Evolutionary conservation across 2,113 vertebrate species (phyloP), one percentile per base, ranked within the genome.

Genomic region (Sitta europaea): DNA sequence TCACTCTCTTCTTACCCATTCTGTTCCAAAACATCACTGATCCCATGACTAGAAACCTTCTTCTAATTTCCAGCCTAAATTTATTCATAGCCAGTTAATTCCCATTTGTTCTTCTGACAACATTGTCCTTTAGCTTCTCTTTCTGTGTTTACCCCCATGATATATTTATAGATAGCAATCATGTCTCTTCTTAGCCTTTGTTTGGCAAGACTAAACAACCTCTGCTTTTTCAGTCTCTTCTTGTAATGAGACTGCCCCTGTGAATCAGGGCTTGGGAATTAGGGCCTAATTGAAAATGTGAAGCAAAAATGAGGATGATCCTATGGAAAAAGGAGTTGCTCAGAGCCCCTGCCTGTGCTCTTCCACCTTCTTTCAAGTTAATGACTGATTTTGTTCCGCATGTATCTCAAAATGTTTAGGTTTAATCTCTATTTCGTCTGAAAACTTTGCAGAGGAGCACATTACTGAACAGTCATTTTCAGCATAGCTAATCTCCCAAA

Each of bases 71-170:
- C 28, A 82, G 14, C 9, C 70, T 76, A 68, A 88, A 83, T 83
- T 79, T 73, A 95, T 92, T 86, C 86, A 88, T 35, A 83, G 29
- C 5, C 54, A 86, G 62, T n/a, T 86, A 82, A 92, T 88, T 94
- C 88, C 33, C 42, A 43, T 73, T 86, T 90, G 47, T 40, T 90
- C 67, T 86, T 90, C 67, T 61, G 59, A 75, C 63, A 86, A 71
- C 12, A 47, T 29, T 83, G 31, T 86, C 82, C 58, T 88, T 74
- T 71, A 70, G 58, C 42, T 85, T 40, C 28, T 80, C 6, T 63
- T 83, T 43, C 36, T 7, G 2, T 87, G 66, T 92, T 90, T 92
- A 92, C 62, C 20, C 28, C 25, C 31, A 27, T 82, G 53, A 82
- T 45, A 35, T 63, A 94, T 88, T 93, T 87, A 86, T 59, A 72